Base-by-base conservation (phyloP, 2,113 vertebrate genomes). In the Gasterosteus nipponicus region DNA sequence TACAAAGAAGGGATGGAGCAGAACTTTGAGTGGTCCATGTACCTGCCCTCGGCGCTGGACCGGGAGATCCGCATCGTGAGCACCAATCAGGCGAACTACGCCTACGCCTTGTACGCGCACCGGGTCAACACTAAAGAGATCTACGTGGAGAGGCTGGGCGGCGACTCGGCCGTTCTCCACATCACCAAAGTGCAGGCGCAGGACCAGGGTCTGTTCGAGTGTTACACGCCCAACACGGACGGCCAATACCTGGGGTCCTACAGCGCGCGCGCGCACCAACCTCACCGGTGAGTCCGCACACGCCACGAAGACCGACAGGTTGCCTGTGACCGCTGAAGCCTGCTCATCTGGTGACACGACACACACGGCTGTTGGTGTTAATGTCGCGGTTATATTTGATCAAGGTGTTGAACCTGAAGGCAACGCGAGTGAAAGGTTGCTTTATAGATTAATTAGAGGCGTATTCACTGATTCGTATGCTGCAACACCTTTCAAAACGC, bases 1-100 rank as follows among this genome's bases (percentile, higher is more conserved):
- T 96, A 94, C 88, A 95, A 95, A 78, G 94, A 94, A 2, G 92
- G 95, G 0, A 35, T 94, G 0, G 90, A 95, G 87, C 96, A 96
- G 92, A 93, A 97, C 77, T 98, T 98, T 69, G 96, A 98, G 90
- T 98, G 98, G 97, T 99, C 97, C 87, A 94, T 98, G 90, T 98
- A 97, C 89, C 92, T 95, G 75, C 91, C 95, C 2, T 95, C 95
- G 0, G 92, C 87, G 4, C 95, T 96, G 0, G 94, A 96, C 82
- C 91, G 95, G 0, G 97, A 99, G 93, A 96, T 99, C 80, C 97
- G 97, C 86, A 96, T 99, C 15, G 81, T 98, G 77, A 99, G 97
- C 95, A 98, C 97, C 0, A 14, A 93, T 16, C 96, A 98, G 85
- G 82, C 92, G 0, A 96, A 95, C 84, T 99, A 97, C 83, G 95